Evolutionary conservation across 2,113 vertebrate genomes (phyloP).

Genomic region (Acrocephalus arundinaceus): DNA sequence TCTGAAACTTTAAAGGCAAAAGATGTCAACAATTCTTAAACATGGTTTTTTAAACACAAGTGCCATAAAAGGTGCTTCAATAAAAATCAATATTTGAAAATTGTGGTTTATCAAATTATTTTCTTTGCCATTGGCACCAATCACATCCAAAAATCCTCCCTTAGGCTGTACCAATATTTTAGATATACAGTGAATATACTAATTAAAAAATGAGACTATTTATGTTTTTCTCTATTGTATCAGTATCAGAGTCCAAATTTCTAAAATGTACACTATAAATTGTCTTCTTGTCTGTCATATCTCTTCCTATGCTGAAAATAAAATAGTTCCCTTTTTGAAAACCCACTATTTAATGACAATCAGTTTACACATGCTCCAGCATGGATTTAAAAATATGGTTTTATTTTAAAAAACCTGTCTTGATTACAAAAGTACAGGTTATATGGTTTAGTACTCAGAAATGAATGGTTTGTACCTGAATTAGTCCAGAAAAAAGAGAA

Average conservation of each 20-base stretch:
- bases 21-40: not conserved
- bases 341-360: not conserved
- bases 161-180: not conserved
- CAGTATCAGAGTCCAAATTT: not conserved
- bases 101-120: not conserved
- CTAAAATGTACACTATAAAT: not conserved
- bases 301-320: not conserved
- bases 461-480: not conserved
- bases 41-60: not conserved
- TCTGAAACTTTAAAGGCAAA: constrained; percentile 21
- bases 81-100: not conserved
- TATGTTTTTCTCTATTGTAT: not conserved
- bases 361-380: not conserved
- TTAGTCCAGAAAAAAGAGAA: not conserved
- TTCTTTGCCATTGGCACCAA: not conserved
- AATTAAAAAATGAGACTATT: not conserved
- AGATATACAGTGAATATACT: not conserved
- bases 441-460: not conserved
- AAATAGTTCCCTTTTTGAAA: not conserved
- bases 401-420: not conserved
- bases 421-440: not conserved
- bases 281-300: not conserved
- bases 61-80: not conserved
- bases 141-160: not conserved
- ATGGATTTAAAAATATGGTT: not conserved